Conservation (phyloP, 2,113 vertebrate genomes). For the Condylura cristata region DNA sequence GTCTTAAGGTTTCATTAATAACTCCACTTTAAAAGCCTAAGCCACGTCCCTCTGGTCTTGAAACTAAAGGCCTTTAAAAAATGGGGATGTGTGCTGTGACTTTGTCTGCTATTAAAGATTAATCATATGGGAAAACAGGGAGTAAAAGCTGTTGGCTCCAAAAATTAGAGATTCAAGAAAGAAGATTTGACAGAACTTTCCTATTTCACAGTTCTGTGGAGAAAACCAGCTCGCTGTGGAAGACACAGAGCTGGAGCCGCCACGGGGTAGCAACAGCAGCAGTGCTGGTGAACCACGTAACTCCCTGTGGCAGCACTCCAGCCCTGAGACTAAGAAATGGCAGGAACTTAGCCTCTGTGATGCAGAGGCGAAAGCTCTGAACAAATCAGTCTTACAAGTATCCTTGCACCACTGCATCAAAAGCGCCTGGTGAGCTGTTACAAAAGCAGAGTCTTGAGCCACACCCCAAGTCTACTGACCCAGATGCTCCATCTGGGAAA, state of each 20-base stretch:
- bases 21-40: slow-evolving; percentile 25
- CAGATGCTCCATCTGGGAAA: background rate
- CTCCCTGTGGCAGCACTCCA: background rate
- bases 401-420: background rate
- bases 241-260: background rate
- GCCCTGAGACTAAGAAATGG: background rate
- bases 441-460: background rate
- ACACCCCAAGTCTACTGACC: background rate
- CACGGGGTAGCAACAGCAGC: background rate
- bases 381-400: background rate
- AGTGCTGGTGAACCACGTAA: background rate
- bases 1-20: slow-evolving; percentile 58
- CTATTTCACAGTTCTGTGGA: background rate
- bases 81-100: background rate
- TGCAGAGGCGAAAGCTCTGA: background rate
- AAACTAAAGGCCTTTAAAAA: slow-evolving; percentile 1
- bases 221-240: background rate
- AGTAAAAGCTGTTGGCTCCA: background rate
- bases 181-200: background rate
- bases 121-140: background rate
- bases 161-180: slow-evolving; percentile 7
- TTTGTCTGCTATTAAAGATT: slow-evolving; percentile 44
- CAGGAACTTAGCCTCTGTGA: background rate
- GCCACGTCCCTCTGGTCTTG: slow-evolving; percentile 3
- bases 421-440: background rate